Percentiles rank a stretch among this genome's conserved stretches.
Evolutionary conservation across 2,888 invertebrate species (phyloP).

Genomic region (Trisateles emortualis): DNA sequence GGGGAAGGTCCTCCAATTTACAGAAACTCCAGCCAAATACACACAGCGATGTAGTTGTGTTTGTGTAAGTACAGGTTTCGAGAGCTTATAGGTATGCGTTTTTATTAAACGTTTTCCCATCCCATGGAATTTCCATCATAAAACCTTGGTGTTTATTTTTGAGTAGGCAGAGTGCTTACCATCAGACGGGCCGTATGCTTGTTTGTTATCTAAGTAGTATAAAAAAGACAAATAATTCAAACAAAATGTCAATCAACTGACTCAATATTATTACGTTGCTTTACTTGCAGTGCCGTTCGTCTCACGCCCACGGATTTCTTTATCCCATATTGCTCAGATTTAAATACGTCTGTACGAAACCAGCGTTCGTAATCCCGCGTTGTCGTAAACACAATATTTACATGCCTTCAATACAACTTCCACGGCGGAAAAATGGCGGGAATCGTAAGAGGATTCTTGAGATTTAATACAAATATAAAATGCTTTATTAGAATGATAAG

Average conservation of each 20-base stretch:
- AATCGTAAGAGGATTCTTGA: background rate
- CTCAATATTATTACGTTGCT: background rate
- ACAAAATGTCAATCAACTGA: background rate
- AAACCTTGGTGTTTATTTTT: no score
- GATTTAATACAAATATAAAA: background rate
- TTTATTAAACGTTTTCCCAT: no score
- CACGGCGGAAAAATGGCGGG: background rate
- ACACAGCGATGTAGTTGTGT: no score
- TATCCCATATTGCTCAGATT: constrained; percentile 11
- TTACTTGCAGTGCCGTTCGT: background rate
- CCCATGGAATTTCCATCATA: no score
- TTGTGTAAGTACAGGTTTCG: no score
- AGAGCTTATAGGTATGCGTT: no score
- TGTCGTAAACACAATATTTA: constrained; percentile 19
- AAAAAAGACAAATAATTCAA: background rate
- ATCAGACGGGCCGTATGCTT: no score
- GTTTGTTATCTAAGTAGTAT: no score
- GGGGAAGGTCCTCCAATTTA: no score
- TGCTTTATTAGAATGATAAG: constrained; percentile 2
- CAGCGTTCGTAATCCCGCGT: constrained; percentile 21
- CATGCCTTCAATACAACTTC: background rate
- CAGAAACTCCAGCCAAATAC: no score
- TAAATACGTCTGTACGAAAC: constrained; percentile 10
- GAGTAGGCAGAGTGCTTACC: no score
- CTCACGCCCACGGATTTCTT: background rate